Percentiles rank a stretch among this genome's conserved stretches.
These are phyloP conservation scores for Acanthoscelides obtectus DNA, from an alignment of 2,888 invertebrate species.

Conservation along the genomic window DNA sequence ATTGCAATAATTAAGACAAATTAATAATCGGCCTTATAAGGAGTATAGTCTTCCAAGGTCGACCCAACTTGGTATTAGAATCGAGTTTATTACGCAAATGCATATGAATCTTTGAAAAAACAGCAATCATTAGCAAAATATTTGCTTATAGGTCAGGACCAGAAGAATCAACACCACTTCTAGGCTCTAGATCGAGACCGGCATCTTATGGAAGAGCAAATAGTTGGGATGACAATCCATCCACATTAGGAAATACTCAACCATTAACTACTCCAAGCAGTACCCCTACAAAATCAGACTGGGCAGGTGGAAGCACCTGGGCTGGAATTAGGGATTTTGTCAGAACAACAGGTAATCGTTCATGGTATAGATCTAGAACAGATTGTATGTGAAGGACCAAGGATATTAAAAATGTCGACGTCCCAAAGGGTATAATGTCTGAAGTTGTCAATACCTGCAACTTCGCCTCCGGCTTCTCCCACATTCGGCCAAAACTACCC, in stretches of 20 bases:
- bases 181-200: conserved; percentile 44
- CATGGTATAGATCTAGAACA: too few species aligned
- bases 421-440: too few species aligned
- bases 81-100: too few species aligned
- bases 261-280: conserved; percentile 26
- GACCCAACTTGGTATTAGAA: too few species aligned
- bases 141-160: background rate
- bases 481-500: too few species aligned
- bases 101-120: background rate
- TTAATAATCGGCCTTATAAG: too few species aligned
- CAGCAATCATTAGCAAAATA: background rate
- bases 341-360: conserved; percentile 11
- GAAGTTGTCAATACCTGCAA: too few species aligned
- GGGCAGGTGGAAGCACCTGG: conserved; percentile 39
- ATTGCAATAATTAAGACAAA: too few species aligned
- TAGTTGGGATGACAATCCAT: conserved; percentile 41
- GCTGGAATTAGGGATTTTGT: background rate
- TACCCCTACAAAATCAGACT: conserved; percentile 32
- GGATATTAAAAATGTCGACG: too few species aligned
- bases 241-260: conserved; percentile 20
- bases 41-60: too few species aligned
- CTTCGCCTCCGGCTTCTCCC: too few species aligned
- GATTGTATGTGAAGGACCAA: too few species aligned
- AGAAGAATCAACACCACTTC: conserved; percentile 19
- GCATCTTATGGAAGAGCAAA: conserved; percentile 52